Evolutionary conservation across 2,113 vertebrate species (phyloP).

Genomic region (Oreochromis spilurus): DNA sequence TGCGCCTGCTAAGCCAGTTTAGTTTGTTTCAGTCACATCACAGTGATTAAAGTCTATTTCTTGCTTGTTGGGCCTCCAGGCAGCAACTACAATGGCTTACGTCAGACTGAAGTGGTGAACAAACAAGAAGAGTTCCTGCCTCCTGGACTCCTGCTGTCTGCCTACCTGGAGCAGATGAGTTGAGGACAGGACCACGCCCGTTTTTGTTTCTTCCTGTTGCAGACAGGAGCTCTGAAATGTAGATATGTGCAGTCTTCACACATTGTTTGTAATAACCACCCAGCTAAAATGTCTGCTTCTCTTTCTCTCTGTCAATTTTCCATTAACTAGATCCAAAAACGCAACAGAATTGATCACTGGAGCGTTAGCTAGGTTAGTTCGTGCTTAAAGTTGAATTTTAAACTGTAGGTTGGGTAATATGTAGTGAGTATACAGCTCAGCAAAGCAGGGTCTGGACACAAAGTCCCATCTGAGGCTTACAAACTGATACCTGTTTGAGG

Average conservation of each 20-base stretch:
- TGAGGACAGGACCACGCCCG: slow-evolving; percentile 47
- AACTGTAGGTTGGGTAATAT: not conserved
- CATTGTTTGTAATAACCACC: not conserved
- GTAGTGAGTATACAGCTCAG: not conserved
- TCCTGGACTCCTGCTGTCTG: slow-evolving; percentile 80
- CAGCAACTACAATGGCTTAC: slow-evolving; percentile 76
- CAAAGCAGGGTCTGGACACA: not conserved
- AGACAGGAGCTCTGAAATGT: not conserved
- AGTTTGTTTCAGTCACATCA: not conserved
- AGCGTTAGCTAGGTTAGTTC: not conserved
- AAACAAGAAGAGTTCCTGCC: slow-evolving; percentile 84
- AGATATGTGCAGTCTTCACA: not conserved
- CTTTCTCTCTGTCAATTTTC: not conserved
- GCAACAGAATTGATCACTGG: not conserved
- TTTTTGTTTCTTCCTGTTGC: not conserved
- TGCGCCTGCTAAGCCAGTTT: not conserved
- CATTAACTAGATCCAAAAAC: not conserved
- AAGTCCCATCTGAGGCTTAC: not conserved
- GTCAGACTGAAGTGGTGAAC: slow-evolving; percentile 91
- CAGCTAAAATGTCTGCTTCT: not conserved
- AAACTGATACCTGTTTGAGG: not conserved
- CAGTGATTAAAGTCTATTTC: not conserved
- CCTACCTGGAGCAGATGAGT: slow-evolving; percentile 86
- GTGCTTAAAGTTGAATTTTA: not conserved
- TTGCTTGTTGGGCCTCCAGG: slow-evolving; percentile 42